Conservation (phyloP, 2,113 vertebrate genomes). For the Prionailurus viverrinus region DNA sequence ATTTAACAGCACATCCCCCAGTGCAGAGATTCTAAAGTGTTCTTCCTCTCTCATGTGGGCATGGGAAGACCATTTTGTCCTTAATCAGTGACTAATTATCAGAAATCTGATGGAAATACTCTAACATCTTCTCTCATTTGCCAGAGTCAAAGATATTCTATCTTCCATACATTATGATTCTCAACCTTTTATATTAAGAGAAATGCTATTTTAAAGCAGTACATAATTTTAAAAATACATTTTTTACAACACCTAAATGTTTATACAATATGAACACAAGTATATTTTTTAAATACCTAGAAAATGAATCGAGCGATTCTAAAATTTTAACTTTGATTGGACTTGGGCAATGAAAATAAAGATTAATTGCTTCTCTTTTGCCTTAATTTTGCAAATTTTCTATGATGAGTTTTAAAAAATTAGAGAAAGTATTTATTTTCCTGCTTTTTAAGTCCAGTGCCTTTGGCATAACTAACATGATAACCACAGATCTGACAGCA, state of each 20-base stretch:
- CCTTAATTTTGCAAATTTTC: constrained; percentile 27
- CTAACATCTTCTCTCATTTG: not conserved
- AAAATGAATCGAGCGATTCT: constrained; percentile 29
- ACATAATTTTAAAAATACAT: not conserved
- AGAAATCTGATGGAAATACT: not conserved
- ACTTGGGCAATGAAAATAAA: not conserved
- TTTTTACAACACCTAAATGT: constrained; percentile 1
- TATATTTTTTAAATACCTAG: not conserved
- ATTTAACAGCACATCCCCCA: not conserved
- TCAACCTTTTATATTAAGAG: not conserved
- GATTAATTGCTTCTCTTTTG: not conserved
- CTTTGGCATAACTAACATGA: not conserved
- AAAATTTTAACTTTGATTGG: not conserved
- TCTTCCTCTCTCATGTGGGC: not conserved
- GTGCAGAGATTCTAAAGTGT: not conserved
- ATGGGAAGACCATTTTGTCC: not conserved
- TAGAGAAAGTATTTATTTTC: not conserved
- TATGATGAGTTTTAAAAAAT: not conserved
- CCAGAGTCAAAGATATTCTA: not conserved
- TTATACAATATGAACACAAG: not conserved
- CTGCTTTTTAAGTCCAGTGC: not conserved
- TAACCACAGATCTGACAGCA: not conserved
- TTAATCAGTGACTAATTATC: not conserved
- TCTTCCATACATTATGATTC: not conserved
- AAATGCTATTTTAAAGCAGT: constrained; percentile 5